Conservation (phyloP, 2,888 invertebrate species). For the Monoplex corrugatus region DNA sequence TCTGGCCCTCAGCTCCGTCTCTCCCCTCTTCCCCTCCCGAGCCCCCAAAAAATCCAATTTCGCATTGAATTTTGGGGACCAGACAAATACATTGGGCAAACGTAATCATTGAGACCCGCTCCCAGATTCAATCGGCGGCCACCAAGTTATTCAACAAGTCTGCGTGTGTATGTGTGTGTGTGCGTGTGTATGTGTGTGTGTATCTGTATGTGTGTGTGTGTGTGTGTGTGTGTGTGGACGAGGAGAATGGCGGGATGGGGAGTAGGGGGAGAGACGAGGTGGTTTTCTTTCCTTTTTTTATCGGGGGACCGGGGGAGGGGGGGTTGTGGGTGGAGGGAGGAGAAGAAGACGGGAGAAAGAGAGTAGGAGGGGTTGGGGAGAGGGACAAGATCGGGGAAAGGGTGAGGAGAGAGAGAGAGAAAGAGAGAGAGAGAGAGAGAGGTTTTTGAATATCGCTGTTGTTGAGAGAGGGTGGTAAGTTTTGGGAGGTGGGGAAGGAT, state of each 20-base stretch:
- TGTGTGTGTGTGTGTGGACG: too few species aligned
- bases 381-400: neutral
- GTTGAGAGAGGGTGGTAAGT: too few species aligned
- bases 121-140: slow-evolving; percentile 23
- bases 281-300: too few species aligned
- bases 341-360: neutral
- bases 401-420: neutral
- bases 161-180: too few species aligned
- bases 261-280: neutral
- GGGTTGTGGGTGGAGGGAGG: neutral
- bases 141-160: slow-evolving; percentile 17
- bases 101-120: slow-evolving; percentile 17
- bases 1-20: too few species aligned
- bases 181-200: too few species aligned
- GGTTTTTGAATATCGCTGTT: neutral
- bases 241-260: too few species aligned
- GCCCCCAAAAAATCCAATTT: slow-evolving; percentile 10
- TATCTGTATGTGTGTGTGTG: too few species aligned
- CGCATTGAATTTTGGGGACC: slow-evolving; percentile 4
- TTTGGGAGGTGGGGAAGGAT: neutral
- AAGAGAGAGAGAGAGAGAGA: too few species aligned
- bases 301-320: neutral
- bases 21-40: too few species aligned
- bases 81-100: slow-evolving; percentile 25
- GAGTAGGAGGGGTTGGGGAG: neutral